A percentile compares a stretch with the other conserved stretches of the same genome.
These are phyloP conservation scores for Eumacrocentrus americanus DNA, from an alignment of 2,888 invertebrate species.

Conservation along the genomic window DNA sequence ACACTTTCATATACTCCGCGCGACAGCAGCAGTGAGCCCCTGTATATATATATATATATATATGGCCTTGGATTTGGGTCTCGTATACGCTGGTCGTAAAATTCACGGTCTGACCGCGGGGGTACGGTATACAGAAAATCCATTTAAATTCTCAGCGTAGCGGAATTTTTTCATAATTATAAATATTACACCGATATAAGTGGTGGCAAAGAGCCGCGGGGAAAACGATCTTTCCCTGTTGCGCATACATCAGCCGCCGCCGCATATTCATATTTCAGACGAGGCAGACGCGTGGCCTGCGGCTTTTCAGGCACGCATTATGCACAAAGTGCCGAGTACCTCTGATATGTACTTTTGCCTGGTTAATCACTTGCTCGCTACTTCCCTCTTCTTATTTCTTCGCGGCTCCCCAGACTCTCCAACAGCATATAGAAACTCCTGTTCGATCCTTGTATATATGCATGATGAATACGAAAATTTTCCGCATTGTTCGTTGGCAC, in stretches of 20 bases:
- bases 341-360: too few species aligned
- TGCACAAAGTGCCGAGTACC: slow-evolving; percentile 24
- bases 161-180: slow-evolving; percentile 46
- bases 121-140: slow-evolving; percentile 1
- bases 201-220: slow-evolving; percentile 26
- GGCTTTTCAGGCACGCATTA: slow-evolving; percentile 25
- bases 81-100: neutral
- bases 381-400: slow-evolving; percentile 1
- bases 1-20: too few species aligned
- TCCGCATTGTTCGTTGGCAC: neutral
- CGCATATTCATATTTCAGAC: neutral
- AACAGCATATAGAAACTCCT: too few species aligned
- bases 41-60: neutral
- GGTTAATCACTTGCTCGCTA: slow-evolving; percentile 5
- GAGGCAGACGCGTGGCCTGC: slow-evolving; percentile 31
- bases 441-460: neutral
- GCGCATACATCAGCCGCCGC: too few species aligned
- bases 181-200: slow-evolving; percentile 46
- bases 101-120: neutral
- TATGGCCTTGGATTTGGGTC: slow-evolving; percentile 13
- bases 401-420: too few species aligned
- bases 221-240: slow-evolving; percentile 12
- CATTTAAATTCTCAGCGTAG: neutral
- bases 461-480: neutral
- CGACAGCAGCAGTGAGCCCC: neutral